phyloP scores from a whole-genome alignment of 2,113 vertebrate genomes.

The Gopherus evgoodei region DNA sequence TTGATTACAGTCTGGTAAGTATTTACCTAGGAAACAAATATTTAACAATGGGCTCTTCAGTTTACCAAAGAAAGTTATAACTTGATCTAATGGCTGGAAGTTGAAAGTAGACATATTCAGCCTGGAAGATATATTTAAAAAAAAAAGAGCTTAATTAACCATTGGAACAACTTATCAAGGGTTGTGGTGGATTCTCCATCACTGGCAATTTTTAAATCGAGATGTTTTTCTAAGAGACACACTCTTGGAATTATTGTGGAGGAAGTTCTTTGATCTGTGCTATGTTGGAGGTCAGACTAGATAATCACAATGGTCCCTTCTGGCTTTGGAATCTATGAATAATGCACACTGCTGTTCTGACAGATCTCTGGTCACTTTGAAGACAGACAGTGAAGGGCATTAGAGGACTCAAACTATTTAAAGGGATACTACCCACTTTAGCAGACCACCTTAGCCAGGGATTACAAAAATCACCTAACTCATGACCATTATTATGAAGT shows the following conservation, averaged over 20 bases:
- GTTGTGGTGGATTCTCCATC: background rate
- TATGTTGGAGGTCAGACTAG: background rate
- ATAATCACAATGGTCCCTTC: too few species aligned
- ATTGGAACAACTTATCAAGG: background rate
- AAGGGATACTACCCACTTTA: background rate
- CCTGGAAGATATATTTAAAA: background rate
- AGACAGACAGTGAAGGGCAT: background rate
- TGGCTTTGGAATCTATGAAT: background rate
- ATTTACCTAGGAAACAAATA: too few species aligned
- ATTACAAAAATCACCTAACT: background rate
- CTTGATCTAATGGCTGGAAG: background rate
- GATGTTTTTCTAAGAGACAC: background rate
- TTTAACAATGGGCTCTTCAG: background rate
- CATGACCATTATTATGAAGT: background rate
- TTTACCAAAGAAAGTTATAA: background rate
- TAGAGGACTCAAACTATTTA: background rate
- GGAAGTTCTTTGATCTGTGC: background rate
- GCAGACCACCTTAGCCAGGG: background rate
- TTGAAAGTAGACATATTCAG: background rate
- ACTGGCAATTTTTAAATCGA: background rate
- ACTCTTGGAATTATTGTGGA: background rate
- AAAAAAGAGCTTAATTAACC: background rate
- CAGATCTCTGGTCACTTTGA: background rate
- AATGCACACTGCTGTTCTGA: background rate
- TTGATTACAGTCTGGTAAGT: background rate